Conservation (phyloP, 2,888 invertebrate genomes). For the Xylocampa areola region DNA sequence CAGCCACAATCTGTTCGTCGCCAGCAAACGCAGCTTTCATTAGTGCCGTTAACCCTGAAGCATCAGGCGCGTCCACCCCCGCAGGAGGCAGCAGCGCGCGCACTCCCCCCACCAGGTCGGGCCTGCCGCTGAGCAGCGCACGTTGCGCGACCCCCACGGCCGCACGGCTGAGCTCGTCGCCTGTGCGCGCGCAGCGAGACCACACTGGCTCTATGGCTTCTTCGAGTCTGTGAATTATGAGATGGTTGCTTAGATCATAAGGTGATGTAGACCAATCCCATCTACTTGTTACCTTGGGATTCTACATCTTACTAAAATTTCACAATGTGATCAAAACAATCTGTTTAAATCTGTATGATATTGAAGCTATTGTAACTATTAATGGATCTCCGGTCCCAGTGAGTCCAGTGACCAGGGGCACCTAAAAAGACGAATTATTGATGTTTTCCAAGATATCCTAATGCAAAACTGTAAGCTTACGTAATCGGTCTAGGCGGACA, state of each 20-base stretch:
- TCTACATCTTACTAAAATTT: too few relatives aligned
- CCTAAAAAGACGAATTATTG: too few relatives aligned
- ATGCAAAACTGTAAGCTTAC: constrained; percentile 67
- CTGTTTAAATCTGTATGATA: too few relatives aligned
- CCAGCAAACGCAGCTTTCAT: constrained; percentile 95
- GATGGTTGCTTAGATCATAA: too few relatives aligned
- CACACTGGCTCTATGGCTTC: constrained; percentile 87
- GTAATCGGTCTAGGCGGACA: constrained; percentile 95
- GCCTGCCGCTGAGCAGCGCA: constrained; percentile 94
- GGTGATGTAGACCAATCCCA: too few relatives aligned
- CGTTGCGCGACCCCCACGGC: constrained; percentile 94
- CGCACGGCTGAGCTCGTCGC: constrained; percentile 91
- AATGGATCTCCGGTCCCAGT: too few relatives aligned
- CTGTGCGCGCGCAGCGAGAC: constrained; percentile 76
- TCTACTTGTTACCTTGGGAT: too few relatives aligned
- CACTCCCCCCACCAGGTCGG: constrained; percentile 94
- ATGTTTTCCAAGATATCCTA: too few relatives aligned
- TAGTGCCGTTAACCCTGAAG: constrained; percentile 94
- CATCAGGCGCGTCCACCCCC: constrained; percentile 93
- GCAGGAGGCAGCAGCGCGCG: constrained; percentile 93
- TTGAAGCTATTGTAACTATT: too few relatives aligned
- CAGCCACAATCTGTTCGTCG: constrained; percentile 93
- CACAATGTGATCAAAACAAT: too few relatives aligned
- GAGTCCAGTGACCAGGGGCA: too few relatives aligned
- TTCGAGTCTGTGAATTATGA: constrained; percentile 82